Conservation (phyloP, 2,797 vertebrate species). For the Leucoraja ocellata region DNA sequence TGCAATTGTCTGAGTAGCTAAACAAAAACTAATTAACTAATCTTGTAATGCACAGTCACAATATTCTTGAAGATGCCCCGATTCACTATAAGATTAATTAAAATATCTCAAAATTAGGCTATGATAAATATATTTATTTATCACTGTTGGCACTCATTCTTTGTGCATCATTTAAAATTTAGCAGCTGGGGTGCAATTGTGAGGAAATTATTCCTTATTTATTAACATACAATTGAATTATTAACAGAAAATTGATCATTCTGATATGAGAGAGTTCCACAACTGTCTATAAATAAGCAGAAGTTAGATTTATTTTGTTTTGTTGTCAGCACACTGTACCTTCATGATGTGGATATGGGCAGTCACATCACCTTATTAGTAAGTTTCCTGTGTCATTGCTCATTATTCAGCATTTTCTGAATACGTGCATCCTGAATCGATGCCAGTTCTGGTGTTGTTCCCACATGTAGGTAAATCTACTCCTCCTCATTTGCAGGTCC, state of each 20-base stretch:
- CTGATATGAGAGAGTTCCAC: constrained; percentile 4
- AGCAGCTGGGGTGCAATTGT: neutral
- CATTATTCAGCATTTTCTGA: neutral
- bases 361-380: neutral
- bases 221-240: neutral
- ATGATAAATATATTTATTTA: neutral
- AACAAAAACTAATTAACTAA: neutral
- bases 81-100: neutral
- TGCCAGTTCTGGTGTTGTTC: neutral
- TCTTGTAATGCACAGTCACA: neutral
- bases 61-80: neutral
- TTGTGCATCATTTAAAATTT: neutral
- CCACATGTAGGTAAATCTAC: neutral
- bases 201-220: neutral
- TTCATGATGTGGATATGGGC: neutral
- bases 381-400: neutral
- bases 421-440: neutral
- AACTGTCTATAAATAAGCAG: neutral
- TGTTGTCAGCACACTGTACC: neutral
- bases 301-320: constrained; percentile 4
- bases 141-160: neutral
- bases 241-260: neutral
- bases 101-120: neutral
- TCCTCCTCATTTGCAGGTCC: too few relatives aligned
- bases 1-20: neutral